Evolutionary conservation across 37 sponge, comb jelly and placozoan genomes (phyloP), one percentile per base, ranked within the genome.

Genomic region (Oopsacas minuta): DNA sequence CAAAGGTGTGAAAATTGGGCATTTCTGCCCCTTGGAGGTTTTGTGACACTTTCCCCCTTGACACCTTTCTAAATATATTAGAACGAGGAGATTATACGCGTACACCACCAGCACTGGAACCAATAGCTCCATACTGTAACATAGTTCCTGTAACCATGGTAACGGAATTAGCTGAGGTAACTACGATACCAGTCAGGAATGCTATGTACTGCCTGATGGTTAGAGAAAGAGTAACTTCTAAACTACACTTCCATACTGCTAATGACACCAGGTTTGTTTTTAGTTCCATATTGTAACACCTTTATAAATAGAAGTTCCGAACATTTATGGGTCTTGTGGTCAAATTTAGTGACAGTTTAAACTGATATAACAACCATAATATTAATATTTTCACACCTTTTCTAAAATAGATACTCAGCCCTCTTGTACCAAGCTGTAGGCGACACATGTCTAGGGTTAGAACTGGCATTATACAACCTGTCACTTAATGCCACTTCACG

Each of bases 191-290:
- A 34, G 1, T 25, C 1, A 61, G 30, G 75, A 61, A 61, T 12
- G 22, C 75, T 34, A 61, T 61, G 75, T 61, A 61, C 75, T 61
- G 75, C 28, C 75, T 61, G 1, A 10, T 61, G 75, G 7, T 34
- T 34, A 61, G 75, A 61, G 75, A 61, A 34, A 3, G 75, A 12
- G 75, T 61, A 7, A 61, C 75, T 12, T 61, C 75, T 3, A 61
- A 12, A n/a, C 75, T 32, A n/a, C 75, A 61, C 75, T 61, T 61
- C 75, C 75, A 61, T 34, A 61, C 75, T 61, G 75, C 75, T n/a
- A 61, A 61, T n/a, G 75, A 61, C 75, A 61, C 75, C 20, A 61
- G 75, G 75, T 61, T n/a, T n/a, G n/a, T n/a, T 17, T 8, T 42
- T 42, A 42, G 49, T 42, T 42, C 49, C 49, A 15, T 17, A 42